Percentiles rank a stretch among this genome's conserved stretches.
These are phyloP conservation scores for Linnaemya vulpina DNA, from an alignment of 2,888 invertebrate species.

Conservation along the genomic window DNA sequence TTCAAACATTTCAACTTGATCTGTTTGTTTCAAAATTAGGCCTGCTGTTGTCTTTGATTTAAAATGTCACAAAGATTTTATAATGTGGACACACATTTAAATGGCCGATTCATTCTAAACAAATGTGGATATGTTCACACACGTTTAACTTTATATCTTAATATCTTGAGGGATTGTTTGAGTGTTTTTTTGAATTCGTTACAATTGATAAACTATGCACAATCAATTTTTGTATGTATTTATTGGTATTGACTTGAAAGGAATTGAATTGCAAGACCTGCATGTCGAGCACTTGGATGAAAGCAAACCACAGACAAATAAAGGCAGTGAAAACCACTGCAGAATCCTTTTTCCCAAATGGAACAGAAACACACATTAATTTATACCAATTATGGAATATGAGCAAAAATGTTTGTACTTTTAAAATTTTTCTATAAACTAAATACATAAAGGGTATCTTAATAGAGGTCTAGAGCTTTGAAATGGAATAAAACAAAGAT, in stretches of 20 bases:
- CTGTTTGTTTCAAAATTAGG: neutral
- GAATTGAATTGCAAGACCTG: neutral
- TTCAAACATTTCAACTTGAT: neutral
- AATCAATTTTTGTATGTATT: neutral
- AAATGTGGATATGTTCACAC: no score
- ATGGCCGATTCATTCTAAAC: no score
- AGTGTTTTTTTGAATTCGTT: constrained; percentile 17
- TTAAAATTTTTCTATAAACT: no score
- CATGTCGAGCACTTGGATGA: neutral
- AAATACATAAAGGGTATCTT: no score
- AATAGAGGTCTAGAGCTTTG: no score
- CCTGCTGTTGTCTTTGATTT: neutral
- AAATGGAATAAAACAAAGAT: no score
- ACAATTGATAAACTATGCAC: constrained; percentile 37
- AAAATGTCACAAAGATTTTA: neutral
- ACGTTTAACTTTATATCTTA: constrained; percentile 2
- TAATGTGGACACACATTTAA: no score
- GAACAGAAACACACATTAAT: no score
- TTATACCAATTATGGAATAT: no score
- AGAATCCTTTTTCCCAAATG: no score
- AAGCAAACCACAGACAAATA: neutral
- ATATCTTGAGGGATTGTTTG: constrained; percentile 8
- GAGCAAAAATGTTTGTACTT: no score
- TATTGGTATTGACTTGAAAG: constrained; percentile 13
- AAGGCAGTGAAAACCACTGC: neutral